Evolutionary conservation across 2,888 invertebrate species (phyloP).

Genomic region (Kuschelorhynchus macadamiae): DNA sequence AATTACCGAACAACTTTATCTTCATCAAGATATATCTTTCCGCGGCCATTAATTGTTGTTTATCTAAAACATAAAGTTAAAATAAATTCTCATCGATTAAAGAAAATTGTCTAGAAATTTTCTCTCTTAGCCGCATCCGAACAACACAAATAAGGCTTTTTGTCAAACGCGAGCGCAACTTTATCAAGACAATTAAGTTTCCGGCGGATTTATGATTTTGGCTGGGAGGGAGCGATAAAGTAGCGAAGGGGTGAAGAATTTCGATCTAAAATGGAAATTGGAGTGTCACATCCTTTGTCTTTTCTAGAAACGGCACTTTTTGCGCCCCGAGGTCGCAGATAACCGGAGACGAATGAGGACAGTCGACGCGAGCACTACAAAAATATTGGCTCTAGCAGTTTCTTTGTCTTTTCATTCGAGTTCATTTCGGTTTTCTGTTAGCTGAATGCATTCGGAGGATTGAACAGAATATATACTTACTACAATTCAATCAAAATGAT

Average conservation of each 20-base stretch:
- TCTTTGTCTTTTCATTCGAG: slow-evolving; percentile 60
- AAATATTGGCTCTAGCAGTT: slow-evolving; percentile 39
- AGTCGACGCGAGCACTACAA: slow-evolving; percentile 39
- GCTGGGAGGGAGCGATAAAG: slow-evolving; percentile 60
- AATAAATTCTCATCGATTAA: slow-evolving; percentile 26
- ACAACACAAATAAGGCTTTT: slow-evolving; percentile 47
- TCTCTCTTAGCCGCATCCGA: slow-evolving; percentile 34
- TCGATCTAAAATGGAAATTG: slow-evolving; percentile 69
- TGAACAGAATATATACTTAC: too few species aligned
- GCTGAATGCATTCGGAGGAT: slow-evolving; percentile 58
- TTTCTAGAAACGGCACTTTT: slow-evolving; percentile 61
- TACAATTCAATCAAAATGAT: too few species aligned
- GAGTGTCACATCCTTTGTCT: slow-evolving; percentile 69
- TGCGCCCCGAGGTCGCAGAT: slow-evolving; percentile 60
- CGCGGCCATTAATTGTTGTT: neutral
- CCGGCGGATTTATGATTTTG: slow-evolving; percentile 58
- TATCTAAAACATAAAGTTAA: slow-evolving; percentile 4
- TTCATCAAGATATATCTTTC: too few species aligned
- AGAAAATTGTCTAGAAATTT: slow-evolving; percentile 27
- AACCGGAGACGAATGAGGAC: slow-evolving; percentile 48
- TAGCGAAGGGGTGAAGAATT: slow-evolving; percentile 61
- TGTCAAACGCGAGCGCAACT: slow-evolving; percentile 43
- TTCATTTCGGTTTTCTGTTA: slow-evolving; percentile 60
- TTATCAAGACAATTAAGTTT: slow-evolving; percentile 57
- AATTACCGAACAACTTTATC: too few species aligned